These are phyloP conservation scores for Hemistola chrysoprasaria DNA, from an alignment of 2,888 invertebrate genomes.

Conservation along the genomic window DNA sequence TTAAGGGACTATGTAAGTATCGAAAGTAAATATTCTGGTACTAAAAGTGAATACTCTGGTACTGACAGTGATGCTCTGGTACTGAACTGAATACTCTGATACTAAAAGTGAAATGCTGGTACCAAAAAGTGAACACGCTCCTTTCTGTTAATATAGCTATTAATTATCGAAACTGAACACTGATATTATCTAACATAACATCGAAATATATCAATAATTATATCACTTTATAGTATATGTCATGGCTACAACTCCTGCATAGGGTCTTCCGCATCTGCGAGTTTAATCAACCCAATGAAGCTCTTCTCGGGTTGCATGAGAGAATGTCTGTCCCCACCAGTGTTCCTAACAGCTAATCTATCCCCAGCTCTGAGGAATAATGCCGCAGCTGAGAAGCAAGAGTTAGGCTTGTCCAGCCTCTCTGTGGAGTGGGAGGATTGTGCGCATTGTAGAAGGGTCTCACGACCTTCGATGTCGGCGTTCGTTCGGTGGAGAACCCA, in stretches of 20 bases:
- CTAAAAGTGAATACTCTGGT: no score
- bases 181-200: no score
- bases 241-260: constrained; percentile 53
- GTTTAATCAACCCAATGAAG: constrained; percentile 90
- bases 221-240: not conserved
- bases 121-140: no score
- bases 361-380: constrained; percentile 85
- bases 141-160: no score
- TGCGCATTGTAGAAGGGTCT: constrained; percentile 88
- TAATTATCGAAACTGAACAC: no score
- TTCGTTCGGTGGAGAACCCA: constrained; percentile 86
- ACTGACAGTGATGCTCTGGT: no score
- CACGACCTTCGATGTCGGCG: constrained; percentile 73
- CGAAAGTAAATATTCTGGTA: no score
- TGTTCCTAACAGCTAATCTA: constrained; percentile 85
- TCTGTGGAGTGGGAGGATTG: constrained; percentile 83
- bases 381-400: constrained; percentile 88
- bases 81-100: no score
- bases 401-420: constrained; percentile 84
- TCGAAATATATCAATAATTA: no score
- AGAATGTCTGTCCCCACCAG: constrained; percentile 85
- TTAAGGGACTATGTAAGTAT: no score
- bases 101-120: no score
- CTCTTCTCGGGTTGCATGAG: constrained; percentile 89
- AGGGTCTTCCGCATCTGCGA: constrained; percentile 81